These are phyloP conservation scores for Nettapus auritus DNA, from an alignment of 2,113 vertebrate species.

Conservation along the genomic window DNA sequence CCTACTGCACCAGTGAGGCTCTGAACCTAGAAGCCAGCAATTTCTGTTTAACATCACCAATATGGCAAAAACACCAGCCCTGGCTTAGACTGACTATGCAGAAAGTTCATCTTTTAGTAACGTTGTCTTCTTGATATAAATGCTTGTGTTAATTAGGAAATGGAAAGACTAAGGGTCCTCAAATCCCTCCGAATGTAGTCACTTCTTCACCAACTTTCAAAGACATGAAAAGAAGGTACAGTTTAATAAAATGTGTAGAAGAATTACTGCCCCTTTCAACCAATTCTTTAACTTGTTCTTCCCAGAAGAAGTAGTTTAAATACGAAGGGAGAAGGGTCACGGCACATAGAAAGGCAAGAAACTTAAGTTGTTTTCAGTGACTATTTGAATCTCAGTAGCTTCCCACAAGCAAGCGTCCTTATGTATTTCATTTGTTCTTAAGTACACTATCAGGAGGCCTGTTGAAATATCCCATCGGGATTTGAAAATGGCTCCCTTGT, in stretches of 20 bases:
- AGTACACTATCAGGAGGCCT: not conserved
- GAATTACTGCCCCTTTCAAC: not conserved
- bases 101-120: not conserved
- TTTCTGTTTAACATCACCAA: not conserved
- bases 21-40: not conserved
- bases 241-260: not conserved
- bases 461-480: not conserved
- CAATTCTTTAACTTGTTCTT: not conserved
- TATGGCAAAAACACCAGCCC: not conserved
- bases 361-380: not conserved
- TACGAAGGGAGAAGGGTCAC: not conserved
- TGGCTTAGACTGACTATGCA: not conserved
- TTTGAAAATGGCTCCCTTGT: not conserved
- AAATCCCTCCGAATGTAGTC: not conserved
- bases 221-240: not conserved
- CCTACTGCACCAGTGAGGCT: not conserved
- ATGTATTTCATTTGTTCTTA: not conserved
- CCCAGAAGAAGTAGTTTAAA: not conserved
- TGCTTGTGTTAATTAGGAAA: not conserved
- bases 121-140: not conserved
- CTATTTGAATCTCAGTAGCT: not conserved
- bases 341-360: not conserved
- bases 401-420: not conserved
- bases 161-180: not conserved
- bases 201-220: not conserved